Conservation (phyloP, 2,797 vertebrate genomes). For the Silurus lanzhouensis region DNA sequence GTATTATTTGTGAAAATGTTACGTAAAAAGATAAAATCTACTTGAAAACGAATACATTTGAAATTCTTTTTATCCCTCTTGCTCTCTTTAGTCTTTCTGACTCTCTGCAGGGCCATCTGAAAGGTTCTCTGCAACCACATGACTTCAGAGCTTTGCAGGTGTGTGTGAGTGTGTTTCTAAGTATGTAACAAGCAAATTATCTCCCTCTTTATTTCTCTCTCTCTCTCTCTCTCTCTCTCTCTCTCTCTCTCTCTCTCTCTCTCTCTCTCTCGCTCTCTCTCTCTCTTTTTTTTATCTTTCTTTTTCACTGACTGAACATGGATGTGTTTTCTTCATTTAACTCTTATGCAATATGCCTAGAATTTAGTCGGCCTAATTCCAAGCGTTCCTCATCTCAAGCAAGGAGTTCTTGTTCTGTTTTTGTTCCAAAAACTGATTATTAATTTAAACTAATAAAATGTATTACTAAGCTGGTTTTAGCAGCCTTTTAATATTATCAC, state of each 20-base stretch:
- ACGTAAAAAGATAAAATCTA: not conserved
- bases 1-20: not conserved
- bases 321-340: conserved; percentile 1
- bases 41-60: not conserved
- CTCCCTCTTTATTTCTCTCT: not conserved
- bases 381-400: not conserved
- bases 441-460: not conserved
- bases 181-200: conserved; percentile 37
- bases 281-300: not conserved
- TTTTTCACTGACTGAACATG: not conserved
- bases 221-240: no score
- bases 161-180: conserved; percentile 21
- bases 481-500: not conserved
- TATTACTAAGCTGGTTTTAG: not conserved
- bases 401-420: not conserved
- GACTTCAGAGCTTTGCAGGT: conserved; percentile 32
- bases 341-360: not conserved
- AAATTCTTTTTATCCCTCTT: not conserved
- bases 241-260: not conserved
- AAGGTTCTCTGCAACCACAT: conserved; percentile 33
- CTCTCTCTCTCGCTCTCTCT: not conserved
- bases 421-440: not conserved
- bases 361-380: no score
- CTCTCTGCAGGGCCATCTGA: conserved; percentile 29
- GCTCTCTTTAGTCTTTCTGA: conserved; percentile 16